Evolutionary conservation across 2,888 invertebrate genomes (phyloP).

Genomic region (Apamea crenata): DNA sequence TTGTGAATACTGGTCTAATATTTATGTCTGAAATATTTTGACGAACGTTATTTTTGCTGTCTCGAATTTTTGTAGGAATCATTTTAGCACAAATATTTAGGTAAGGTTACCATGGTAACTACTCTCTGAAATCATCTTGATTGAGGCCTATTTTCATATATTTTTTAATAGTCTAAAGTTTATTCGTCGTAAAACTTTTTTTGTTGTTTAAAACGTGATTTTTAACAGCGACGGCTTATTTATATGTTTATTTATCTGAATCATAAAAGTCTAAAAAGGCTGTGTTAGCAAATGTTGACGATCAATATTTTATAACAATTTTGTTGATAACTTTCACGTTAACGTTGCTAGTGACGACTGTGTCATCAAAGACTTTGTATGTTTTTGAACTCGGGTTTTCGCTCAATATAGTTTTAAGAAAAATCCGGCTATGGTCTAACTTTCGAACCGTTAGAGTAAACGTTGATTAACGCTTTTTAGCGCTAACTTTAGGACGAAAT

Average conservation of each 20-base stretch:
- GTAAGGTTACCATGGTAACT: conserved; percentile 54
- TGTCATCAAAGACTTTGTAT: conserved; percentile 60
- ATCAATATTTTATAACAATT: conserved; percentile 68
- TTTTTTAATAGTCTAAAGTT: conserved; percentile 37
- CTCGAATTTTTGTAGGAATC: conserved; percentile 58
- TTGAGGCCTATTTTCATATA: conserved; percentile 68
- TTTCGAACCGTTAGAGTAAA: conserved; percentile 48
- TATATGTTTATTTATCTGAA: conserved; percentile 54
- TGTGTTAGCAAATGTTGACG: conserved; percentile 68
- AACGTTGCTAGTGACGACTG: conserved; percentile 65
- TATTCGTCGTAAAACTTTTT: conserved; percentile 23
- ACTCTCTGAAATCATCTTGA: conserved; percentile 45
- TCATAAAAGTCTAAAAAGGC: conserved; percentile 62
- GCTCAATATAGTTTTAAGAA: conserved; percentile 81
- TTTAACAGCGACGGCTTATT: conserved; percentile 30
- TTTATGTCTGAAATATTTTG: conserved; percentile 63
- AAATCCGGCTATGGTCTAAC: conserved; percentile 62
- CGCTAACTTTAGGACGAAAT: conserved; percentile 63
- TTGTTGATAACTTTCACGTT: conserved; percentile 64
- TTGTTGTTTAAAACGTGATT: conserved; percentile 18
- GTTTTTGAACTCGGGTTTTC: conserved; percentile 76
- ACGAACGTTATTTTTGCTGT: conserved; percentile 56
- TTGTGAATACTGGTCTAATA: conserved; percentile 78
- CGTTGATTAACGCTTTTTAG: conserved; percentile 63
- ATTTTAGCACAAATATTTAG: conserved; percentile 71